These are phyloP conservation scores for Erebia aethiops DNA, from an alignment of 2,888 invertebrate species.

Conservation along the genomic window DNA sequence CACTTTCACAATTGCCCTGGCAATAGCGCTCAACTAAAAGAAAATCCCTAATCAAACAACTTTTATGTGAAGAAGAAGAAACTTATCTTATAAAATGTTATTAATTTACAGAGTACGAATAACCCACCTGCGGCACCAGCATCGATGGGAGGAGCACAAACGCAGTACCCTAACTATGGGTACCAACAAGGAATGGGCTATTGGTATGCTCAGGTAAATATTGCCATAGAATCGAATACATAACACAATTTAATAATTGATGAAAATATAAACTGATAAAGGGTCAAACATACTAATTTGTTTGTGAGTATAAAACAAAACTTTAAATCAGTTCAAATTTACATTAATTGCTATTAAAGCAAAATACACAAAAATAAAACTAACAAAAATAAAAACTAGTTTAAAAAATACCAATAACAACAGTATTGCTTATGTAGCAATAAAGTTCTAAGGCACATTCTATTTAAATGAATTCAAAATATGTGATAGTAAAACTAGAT, in stretches of 20 bases:
- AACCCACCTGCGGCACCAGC: slow-evolving; percentile 70
- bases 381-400: too few species aligned
- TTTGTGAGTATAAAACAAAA: too few species aligned
- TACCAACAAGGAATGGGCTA: slow-evolving; percentile 95
- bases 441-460: too few species aligned
- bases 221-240: slow-evolving; percentile 11
- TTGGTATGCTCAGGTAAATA: slow-evolving; percentile 93
- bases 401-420: too few species aligned
- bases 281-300: too few species aligned
- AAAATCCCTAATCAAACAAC: neutral
- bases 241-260: neutral
- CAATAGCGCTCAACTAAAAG: neutral
- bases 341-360: too few species aligned
- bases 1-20: too few species aligned
- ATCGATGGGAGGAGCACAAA: slow-evolving; percentile 84
- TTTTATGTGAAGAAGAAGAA: neutral
- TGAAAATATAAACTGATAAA: neutral
- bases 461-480: too few species aligned
- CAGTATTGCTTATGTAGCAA: too few species aligned
- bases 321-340: too few species aligned
- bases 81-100: neutral
- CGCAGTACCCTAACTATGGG: slow-evolving; percentile 91
- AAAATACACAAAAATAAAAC: too few species aligned
- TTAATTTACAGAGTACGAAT: slow-evolving; percentile 65
- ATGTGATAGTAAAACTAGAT: too few species aligned